A percentile compares a stretch with the other conserved stretches of the same genome.
Evolutionary conservation across 2,113 vertebrate species (phyloP).

Genomic region (Psittacula cyanocephala): DNA sequence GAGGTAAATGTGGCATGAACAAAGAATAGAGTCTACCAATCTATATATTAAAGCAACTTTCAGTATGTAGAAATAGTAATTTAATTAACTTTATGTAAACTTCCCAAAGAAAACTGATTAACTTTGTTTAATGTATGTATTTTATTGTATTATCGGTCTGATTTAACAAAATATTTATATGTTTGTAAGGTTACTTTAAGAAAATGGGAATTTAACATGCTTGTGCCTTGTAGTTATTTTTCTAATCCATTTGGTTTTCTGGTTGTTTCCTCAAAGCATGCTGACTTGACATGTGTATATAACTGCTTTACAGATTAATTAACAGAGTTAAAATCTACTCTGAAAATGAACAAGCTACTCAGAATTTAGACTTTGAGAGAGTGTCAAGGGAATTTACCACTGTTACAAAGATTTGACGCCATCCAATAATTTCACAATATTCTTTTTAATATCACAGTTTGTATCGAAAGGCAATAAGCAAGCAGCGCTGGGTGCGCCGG

Average conservation of each 20-base stretch:
- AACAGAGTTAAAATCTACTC: background rate
- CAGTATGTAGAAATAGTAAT: fast-evolving
- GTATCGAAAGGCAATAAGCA: too few relatives aligned
- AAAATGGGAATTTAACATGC: background rate
- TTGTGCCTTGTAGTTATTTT: background rate
- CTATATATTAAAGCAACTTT: background rate
- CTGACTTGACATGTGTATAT: background rate
- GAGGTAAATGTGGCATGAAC: background rate
- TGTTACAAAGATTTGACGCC: too few relatives aligned
- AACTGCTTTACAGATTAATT: conserved; percentile 40
- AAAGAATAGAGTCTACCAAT: background rate
- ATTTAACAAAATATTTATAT: background rate
- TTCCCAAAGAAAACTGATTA: background rate
- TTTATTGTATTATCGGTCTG: background rate
- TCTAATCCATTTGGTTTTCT: background rate
- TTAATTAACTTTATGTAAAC: background rate
- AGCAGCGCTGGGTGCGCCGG: too few relatives aligned
- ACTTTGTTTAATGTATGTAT: background rate
- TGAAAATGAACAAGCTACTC: background rate
- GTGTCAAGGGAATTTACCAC: background rate
- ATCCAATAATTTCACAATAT: too few relatives aligned
- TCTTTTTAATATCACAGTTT: too few relatives aligned
- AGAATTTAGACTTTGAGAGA: background rate
- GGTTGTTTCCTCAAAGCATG: background rate
- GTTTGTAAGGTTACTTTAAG: background rate